Evolutionary conservation across 1,140 invertebrate genomes (phyloP), one percentile per base, ranked within the genome.

Genomic region (Drosophila yakuba): DNA sequence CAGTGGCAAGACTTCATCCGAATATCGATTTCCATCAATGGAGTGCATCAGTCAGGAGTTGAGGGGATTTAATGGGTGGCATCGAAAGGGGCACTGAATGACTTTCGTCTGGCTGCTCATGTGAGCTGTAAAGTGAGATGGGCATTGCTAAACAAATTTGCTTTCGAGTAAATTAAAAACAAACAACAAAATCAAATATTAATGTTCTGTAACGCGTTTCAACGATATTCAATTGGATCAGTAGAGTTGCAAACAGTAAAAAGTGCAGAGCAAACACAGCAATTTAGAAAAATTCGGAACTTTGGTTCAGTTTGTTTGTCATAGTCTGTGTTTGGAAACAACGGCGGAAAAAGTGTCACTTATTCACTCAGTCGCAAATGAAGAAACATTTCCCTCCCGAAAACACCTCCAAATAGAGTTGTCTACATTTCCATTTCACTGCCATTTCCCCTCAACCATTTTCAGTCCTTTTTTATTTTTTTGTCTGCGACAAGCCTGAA

Each of bases 141-240:
- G 35, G 57, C 25, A 55, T 62, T 54, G 79, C 79, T 75, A 74
- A 68, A 74, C 69, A 88, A 68, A 88, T 83, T 83, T 74, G 79
- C 79, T 72, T 74, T 83, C 23, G 67, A 77, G 76, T 56, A 88
- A 83, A 88, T 88, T 82, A 88, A 88, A 88, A 88, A 83, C 83
- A 86, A 86, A 86, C 83, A 88, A 62, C 67, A 64, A 88, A 82
- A 61, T 88, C 84, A 88, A 88, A 88, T 80, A 88, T 88, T 88
- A 83, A 88, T 76, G 79, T 71, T 41, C 79, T 77, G 71, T 59
- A 66, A 68, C 74, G 79, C 75, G 62, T 66, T 41, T 68, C 67
- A 80, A 51, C 74, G 63, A 72, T 76, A 74, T 69, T 62, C 64
- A 69, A 74, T 68, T 55, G 58, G 48, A 80, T 80, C 72, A 28